Evolutionary conservation across 1,140 invertebrate genomes (phyloP).

Genomic region (Centruroides sculpturatus): DNA sequence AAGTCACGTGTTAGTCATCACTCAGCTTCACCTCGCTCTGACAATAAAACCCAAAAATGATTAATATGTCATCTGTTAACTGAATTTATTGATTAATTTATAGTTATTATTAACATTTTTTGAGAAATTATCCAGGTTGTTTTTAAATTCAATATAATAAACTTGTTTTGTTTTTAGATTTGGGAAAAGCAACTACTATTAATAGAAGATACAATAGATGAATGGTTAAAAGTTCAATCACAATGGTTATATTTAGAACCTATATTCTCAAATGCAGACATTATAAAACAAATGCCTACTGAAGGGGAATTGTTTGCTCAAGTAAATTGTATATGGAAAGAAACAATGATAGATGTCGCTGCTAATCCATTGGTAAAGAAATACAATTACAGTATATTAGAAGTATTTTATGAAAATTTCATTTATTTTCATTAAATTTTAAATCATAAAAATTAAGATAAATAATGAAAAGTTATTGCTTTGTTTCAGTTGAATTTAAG

Average conservation of each 20-base stretch:
- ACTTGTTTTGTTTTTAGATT: constrained; percentile 23
- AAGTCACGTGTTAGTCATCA: too few relatives aligned
- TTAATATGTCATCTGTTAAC: background rate
- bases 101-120: background rate
- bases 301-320: constrained; percentile 62
- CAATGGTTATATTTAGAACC: constrained; percentile 86
- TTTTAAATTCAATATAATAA: background rate
- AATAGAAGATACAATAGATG: constrained; percentile 63
- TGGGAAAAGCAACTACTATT: constrained; percentile 69
- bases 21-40: too few relatives aligned
- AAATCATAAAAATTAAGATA: too few relatives aligned
- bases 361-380: constrained; percentile 55
- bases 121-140: background rate
- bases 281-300: constrained; percentile 81
- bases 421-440: too few relatives aligned
- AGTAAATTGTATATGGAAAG: constrained; percentile 59
- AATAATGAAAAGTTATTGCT: too few relatives aligned
- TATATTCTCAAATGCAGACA: constrained; percentile 86
- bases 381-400: too few relatives aligned
- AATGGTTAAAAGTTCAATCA: constrained; percentile 66
- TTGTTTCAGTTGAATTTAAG: too few relatives aligned
- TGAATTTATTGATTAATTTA: background rate
- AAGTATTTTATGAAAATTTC: too few relatives aligned
- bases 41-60: background rate
- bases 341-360: constrained; percentile 56